Evolutionary conservation across 2,888 invertebrate species (phyloP), one percentile per base, ranked within the genome.

Genomic region (Thymelicus acteon): DNA sequence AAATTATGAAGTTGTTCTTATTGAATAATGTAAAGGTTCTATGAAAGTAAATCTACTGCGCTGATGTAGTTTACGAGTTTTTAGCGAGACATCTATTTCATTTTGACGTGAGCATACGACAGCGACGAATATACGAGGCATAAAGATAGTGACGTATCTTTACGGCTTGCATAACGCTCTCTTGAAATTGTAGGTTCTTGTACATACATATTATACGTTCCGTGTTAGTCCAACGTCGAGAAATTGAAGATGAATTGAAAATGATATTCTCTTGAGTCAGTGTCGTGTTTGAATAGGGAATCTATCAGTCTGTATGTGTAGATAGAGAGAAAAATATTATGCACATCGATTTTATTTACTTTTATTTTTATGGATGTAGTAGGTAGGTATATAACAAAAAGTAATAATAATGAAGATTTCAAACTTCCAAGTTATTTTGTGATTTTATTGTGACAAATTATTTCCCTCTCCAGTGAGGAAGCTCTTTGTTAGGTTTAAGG

Each of bases 231-330:
- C 60, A 13, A 31, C 6, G 13, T 58, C 39, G n/a, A 39, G 40
- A 40, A 15, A 60, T 60, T 39, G 15, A 19, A 60, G 60, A 40
- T 60, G 39, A 60, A 60, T 60, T 44, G 61, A 61, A 61, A 47
- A 61, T 61, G 61, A 61, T 61, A 61, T 6, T 12, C 7, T 13
- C 6, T 48, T 48, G 48, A 31, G 31, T n/a, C 48, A 5, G n/a
- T 48, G 48, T 48, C 48, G 8, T 61, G 47, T 47, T 61, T 19
- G 44, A 47, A 61, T 24, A 39, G 47, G 40, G 12, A 47, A 61
- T 47, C 61, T 61, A 47, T 61, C 47, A 47, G 12, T 48, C 2
- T 54, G 54, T 54, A 19, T 54, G 24, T 24, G 10, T 5, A 54
- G 54, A 10, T 44, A 44, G 44, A 44, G 0, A 44, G 12, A 10